Evolutionary conservation across 2,797 vertebrate genomes (phyloP).

Genomic region (Hippocampus kuda): DNA sequence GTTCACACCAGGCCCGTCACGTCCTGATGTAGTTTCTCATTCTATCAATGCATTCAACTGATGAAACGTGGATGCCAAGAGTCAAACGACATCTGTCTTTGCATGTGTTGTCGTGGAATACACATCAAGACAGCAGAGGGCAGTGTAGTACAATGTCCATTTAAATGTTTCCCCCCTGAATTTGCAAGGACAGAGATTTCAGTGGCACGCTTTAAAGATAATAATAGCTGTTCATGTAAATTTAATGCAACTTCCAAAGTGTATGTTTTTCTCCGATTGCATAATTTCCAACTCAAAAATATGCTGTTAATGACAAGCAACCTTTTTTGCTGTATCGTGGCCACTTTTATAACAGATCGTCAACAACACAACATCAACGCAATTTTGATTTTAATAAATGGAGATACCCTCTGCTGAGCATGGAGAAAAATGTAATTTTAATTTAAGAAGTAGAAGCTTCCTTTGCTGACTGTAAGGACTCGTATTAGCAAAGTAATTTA

Average conservation of each 20-base stretch:
- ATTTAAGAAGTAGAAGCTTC: background rate
- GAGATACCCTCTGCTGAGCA: background rate
- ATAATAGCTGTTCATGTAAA: background rate
- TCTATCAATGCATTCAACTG: too few species aligned
- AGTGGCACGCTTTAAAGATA: background rate
- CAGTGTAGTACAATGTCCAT: constrained; percentile 8
- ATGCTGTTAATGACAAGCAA: background rate
- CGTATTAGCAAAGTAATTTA: background rate
- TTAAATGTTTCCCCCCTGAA: background rate
- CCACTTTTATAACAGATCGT: background rate
- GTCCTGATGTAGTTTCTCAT: too few species aligned
- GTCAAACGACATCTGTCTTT: too few species aligned
- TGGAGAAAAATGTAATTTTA: background rate
- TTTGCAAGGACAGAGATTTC: background rate
- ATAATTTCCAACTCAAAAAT: too few species aligned
- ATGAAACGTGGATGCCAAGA: too few species aligned
- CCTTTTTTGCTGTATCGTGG: background rate
- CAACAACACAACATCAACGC: background rate
- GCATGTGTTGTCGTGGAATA: constrained; percentile 3
- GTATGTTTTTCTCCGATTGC: background rate
- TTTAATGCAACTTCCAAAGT: background rate
- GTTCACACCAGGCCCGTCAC: background rate
- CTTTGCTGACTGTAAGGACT: background rate
- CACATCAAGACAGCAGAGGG: constrained; percentile 26
- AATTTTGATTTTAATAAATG: background rate